Percentiles rank a stretch among this genome's conserved stretches.
Evolutionary conservation across 2,797 vertebrate genomes (phyloP).

Genomic region (Holocentrus rufus): DNA sequence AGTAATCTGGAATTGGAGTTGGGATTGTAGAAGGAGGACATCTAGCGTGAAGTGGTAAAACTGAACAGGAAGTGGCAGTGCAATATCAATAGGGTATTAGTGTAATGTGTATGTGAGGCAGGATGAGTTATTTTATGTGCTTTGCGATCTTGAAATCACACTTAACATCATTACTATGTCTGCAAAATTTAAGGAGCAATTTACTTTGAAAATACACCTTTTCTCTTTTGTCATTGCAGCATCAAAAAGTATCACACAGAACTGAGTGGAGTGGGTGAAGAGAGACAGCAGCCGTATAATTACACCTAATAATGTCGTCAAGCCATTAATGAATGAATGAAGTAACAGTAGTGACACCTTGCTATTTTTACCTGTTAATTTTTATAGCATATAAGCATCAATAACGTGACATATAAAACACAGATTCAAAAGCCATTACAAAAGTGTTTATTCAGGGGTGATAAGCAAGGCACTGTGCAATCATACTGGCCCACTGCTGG

Average conservation of each 20-base stretch:
- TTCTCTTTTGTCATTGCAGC: too few species aligned
- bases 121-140: too few species aligned
- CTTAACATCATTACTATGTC: too few species aligned
- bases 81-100: background rate
- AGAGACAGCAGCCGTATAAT: background rate
- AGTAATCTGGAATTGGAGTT: background rate
- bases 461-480: conserved; percentile 63
- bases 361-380: too few species aligned
- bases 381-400: too few species aligned
- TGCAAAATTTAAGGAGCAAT: too few species aligned
- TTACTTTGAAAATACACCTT: background rate
- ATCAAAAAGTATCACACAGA: too few species aligned
- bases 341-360: too few species aligned
- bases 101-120: too few species aligned
- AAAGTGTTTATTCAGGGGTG: conserved; percentile 65
- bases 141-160: background rate
- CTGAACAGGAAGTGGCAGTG: background rate
- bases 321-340: too few species aligned
- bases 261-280: background rate
- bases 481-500: background rate
- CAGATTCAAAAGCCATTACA: background rate
- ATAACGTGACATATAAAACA: background rate
- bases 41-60: conserved; percentile 36
- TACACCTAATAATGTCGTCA: too few species aligned
- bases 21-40: conserved; percentile 31